Conservation (phyloP, 2,113 vertebrate species). For the Sitta europaea region DNA sequence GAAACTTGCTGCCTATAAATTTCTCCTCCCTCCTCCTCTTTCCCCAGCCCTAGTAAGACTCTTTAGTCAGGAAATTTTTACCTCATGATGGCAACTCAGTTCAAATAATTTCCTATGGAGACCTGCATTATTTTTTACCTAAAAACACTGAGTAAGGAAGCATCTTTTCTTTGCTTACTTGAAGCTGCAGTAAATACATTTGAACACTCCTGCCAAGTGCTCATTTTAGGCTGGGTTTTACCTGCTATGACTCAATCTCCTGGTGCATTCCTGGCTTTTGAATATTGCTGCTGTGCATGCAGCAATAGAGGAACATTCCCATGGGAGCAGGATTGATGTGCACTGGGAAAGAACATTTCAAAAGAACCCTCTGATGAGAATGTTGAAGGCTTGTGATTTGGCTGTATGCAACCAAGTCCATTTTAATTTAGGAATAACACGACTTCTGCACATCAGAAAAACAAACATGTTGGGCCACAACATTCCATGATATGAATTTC, state of each 20-base stretch:
- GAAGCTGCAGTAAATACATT: neutral
- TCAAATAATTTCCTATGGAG: neutral
- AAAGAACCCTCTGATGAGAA: neutral
- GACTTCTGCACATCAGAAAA: neutral
- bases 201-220: neutral
- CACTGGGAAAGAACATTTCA: neutral
- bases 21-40: neutral
- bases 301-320: neutral
- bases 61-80: neutral
- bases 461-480: neutral
- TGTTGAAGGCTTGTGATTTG: neutral
- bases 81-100: neutral
- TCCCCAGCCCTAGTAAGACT: neutral
- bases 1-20: neutral
- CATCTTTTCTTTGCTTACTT: neutral
- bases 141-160: neutral
- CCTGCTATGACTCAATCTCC: neutral
- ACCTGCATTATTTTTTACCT: neutral
- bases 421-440: neutral
- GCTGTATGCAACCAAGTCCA: neutral
- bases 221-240: neutral
- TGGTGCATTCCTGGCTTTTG: neutral
- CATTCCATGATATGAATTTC: neutral
- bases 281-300: neutral
- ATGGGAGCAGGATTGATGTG: fast-evolving